phyloP scores from a whole-genome alignment of 92 coral and sea anemone genomes.

The Paragorgia papillata region DNA sequence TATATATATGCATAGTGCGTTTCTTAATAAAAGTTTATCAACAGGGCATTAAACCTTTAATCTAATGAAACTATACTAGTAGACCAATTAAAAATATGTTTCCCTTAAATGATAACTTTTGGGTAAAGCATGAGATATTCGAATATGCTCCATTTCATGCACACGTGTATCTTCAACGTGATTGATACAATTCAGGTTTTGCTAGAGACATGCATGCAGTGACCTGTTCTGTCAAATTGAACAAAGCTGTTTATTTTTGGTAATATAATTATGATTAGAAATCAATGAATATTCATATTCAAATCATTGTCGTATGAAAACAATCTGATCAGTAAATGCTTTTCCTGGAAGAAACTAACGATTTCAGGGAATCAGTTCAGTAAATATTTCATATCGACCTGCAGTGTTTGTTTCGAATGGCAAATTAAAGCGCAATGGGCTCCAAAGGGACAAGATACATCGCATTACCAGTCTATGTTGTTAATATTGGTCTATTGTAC shows the following conservation, averaged over 20 bases:
- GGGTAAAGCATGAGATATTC: too few relatives aligned
- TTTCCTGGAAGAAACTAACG: background rate
- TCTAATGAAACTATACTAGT: too few relatives aligned
- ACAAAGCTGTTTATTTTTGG: background rate
- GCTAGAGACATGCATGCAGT: background rate
- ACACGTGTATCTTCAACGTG: too few relatives aligned
- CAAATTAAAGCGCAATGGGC: conserved; percentile 18
- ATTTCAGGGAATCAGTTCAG: background rate
- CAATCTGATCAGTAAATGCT: background rate
- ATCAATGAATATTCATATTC: conserved; percentile 6
- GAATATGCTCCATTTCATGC: too few relatives aligned
- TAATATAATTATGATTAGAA: background rate
- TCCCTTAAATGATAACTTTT: too few relatives aligned
- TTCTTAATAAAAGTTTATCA: too few relatives aligned
- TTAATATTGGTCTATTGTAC: conserved; percentile 29
- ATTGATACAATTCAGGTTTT: too few relatives aligned
- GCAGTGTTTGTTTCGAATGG: background rate
- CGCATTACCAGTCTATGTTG: conserved; percentile 30
- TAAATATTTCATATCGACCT: background rate
- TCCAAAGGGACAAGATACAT: conserved; percentile 36
- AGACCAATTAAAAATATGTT: too few relatives aligned
- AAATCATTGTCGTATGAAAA: background rate
- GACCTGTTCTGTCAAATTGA: background rate
- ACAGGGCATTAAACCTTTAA: too few relatives aligned
- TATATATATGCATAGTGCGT: too few relatives aligned